phyloP scores from a whole-genome alignment of 2,888 invertebrate genomes.

The Callinectes sapidus region DNA sequence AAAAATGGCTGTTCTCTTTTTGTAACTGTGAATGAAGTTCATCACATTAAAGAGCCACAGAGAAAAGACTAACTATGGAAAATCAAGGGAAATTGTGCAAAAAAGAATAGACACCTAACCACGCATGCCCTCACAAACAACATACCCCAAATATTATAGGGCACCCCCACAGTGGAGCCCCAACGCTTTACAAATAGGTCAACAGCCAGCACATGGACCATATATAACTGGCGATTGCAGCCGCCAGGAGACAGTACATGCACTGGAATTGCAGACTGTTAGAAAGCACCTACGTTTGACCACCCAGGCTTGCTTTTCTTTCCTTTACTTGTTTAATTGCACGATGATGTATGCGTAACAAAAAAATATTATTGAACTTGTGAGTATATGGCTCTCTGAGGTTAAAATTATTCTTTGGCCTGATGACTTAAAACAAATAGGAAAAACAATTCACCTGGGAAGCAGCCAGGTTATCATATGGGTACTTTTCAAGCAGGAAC shows the following conservation, averaged over 20 bases:
- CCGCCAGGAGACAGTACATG: conserved; percentile 48
- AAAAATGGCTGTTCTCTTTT: conserved; percentile 37
- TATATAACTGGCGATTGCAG: conserved; percentile 53
- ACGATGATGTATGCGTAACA: conserved; percentile 33
- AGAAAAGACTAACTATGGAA: conserved; percentile 51
- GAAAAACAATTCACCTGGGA: conserved; percentile 62
- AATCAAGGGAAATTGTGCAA: conserved; percentile 52
- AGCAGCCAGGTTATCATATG: conserved; percentile 61
- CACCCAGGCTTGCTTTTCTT: conserved; percentile 61
- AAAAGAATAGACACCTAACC: conserved; percentile 57
- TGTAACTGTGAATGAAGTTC: conserved; percentile 22
- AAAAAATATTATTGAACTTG: conserved; percentile 45
- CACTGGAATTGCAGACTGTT: conserved; percentile 60
- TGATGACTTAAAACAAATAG: conserved; percentile 57
- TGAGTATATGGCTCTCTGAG: conserved; percentile 53
- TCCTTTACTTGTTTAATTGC: conserved; percentile 50
- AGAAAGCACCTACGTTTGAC: conserved; percentile 67
- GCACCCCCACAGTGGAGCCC: conserved; percentile 45
- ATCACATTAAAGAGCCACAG: conserved; percentile 32
- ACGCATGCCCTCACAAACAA: conserved; percentile 62
- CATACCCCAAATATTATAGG: conserved; percentile 49
- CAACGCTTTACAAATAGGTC: conserved; percentile 51
- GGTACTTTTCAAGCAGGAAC: conserved; percentile 67
- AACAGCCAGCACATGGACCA: conserved; percentile 63
- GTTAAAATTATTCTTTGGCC: conserved; percentile 69